Evolutionary conservation across 2,797 vertebrate genomes (phyloP), one percentile per base, ranked within the genome.

Genomic region (Phylloscopus collybita): DNA sequence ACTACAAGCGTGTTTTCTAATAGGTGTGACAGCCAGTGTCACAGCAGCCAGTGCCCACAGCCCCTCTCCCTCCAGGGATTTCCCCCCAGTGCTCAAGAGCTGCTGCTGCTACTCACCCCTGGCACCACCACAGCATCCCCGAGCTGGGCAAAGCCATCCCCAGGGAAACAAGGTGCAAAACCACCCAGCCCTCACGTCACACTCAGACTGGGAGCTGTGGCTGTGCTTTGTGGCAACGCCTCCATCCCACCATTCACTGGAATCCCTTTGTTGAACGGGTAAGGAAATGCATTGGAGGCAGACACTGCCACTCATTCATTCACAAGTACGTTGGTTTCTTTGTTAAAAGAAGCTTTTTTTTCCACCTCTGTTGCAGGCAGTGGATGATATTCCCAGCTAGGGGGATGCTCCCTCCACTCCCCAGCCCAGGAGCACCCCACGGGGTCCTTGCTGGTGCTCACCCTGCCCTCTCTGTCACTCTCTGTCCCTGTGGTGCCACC

Each of bases 371-470:
- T 5, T 29, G 14, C 47, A 73, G 72, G 36, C 62, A 85, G 30
- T 2, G 4, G 82, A 65, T 0, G 13, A 30, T 30, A 47, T 1
- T 5, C 49, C 17, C 32, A 61, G 65, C 5, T 26, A 16, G 25
- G 1, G 2, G 16, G 27, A 15, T 36, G 30, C 42, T 69, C n/a
- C 29, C 53, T 38, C 29, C 20, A 4, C 18, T n/a, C 54, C 40
- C n/a, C 36, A 29, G 38, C 20, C 5, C 64, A 45, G 65, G 6
- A 57, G 57, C 50, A 57, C 30, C 17, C 47, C 38, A 10, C 1
- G 0, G 44, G 26, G 7, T 5, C 53, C 38, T 30, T 7, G 2
- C 25, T 3, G 0, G 30, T 1, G 0, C 13, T 20, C 57, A 49
- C 60, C 36, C 45, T 66, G 72, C 32, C 69, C 59, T 2, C n/a